Evolutionary conservation across 2,797 vertebrate genomes (phyloP).

Genomic region (Poecilia wingei): DNA sequence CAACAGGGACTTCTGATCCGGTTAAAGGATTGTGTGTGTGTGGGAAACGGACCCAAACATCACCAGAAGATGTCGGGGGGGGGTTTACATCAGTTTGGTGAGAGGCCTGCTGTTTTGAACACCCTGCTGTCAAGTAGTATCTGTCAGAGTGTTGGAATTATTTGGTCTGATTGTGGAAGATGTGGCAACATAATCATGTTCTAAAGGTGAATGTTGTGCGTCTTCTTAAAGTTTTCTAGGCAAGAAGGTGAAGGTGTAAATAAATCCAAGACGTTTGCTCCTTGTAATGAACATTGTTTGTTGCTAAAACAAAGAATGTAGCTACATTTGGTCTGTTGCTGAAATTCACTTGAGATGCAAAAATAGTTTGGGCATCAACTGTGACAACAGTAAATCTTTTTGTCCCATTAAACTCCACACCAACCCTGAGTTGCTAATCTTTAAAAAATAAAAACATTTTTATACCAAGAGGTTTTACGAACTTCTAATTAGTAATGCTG

Average conservation of each 20-base stretch:
- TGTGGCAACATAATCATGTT: not conserved
- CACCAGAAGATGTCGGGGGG: conserved; percentile 40
- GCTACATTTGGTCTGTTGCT: not conserved
- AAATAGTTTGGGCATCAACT: not conserved
- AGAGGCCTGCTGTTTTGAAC: conserved; percentile 9
- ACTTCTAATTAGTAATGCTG: not conserved
- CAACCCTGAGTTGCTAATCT: not conserved
- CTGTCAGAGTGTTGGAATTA: conserved; percentile 1
- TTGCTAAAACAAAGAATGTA: not conserved
- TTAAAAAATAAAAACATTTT: no score
- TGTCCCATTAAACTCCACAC: not conserved
- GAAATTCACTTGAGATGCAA: not conserved
- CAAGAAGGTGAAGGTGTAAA: not conserved
- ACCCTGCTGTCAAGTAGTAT: conserved; percentile 5
- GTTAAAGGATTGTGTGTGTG: conserved; percentile 3
- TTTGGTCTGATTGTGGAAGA: not conserved
- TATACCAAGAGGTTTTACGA: not conserved
- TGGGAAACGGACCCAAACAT: conserved; percentile 5
- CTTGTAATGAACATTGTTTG: not conserved
- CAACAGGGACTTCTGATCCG: conserved; percentile 16
- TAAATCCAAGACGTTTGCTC: not conserved
- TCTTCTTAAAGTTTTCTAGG: not conserved
- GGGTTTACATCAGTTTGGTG: conserved; percentile 33
- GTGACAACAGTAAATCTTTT: not conserved
- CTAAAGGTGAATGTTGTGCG: not conserved